Evolutionary conservation across 2,113 vertebrate genomes (phyloP).

Genomic region (Gnathonemus longibarbis): DNA sequence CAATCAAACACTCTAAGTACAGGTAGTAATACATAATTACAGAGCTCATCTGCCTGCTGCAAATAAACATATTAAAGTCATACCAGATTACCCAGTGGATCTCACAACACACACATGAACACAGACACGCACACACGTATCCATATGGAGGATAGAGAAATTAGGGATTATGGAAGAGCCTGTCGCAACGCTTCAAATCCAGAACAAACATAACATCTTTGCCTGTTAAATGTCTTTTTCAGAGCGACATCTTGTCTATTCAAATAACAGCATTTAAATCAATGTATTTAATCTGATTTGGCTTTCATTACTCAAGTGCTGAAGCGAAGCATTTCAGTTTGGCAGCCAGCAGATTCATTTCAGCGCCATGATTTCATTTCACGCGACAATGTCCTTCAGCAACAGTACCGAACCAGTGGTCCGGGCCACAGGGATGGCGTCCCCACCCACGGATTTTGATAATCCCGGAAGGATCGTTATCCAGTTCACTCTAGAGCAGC

Average conservation of each 20-base stretch:
- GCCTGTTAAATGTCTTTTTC: neutral
- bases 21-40: neutral
- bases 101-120: neutral
- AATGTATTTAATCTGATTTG: neutral
- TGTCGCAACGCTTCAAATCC: neutral
- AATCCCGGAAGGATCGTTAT: neutral
- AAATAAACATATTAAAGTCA: neutral
- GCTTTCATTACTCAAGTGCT: constrained; percentile 10
- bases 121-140: neutral
- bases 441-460: neutral
- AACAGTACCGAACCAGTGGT: constrained; percentile 14
- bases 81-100: neutral
- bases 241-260: neutral
- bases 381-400: neutral
- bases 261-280: neutral
- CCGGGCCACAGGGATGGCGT: constrained; percentile 8
- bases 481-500: neutral
- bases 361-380: neutral
- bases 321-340: neutral
- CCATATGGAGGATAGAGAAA: neutral
- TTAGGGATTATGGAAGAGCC: neutral
- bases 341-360: neutral
- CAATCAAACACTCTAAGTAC: neutral
- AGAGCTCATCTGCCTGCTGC: neutral
- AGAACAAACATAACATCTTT: neutral